Percentiles rank a stretch among this genome's conserved stretches.
Conservation (phyloP, 2,797 vertebrate species). For the Peromyscus melanophrys region DNA sequence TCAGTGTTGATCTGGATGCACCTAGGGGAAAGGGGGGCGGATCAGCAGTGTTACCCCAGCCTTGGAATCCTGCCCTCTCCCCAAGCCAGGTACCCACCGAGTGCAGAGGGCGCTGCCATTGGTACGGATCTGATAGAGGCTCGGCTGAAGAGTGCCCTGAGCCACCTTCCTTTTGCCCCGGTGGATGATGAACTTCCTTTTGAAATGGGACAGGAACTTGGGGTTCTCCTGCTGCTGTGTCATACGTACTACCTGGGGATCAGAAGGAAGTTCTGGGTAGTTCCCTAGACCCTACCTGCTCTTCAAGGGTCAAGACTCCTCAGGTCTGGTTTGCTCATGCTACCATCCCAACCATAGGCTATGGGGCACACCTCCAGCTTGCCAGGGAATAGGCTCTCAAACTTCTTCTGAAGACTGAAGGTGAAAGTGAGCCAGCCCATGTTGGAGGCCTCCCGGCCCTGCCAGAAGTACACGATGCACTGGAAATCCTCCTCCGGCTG, state of each 20-base stretch:
- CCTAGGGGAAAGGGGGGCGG: slow-evolving; percentile 76
- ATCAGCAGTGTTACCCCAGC: background rate
- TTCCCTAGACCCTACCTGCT: background rate
- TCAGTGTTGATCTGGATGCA: slow-evolving; percentile 98
- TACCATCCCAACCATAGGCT: background rate
- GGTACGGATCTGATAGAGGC: slow-evolving; percentile 98
- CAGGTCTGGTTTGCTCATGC: too few species aligned
- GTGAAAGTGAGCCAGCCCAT: slow-evolving; percentile 99
- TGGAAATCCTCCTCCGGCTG: slow-evolving; percentile 98
- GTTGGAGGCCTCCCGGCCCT: slow-evolving; percentile 98
- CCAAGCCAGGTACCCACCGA: slow-evolving; percentile 91
- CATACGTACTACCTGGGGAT: slow-evolving; percentile 97
- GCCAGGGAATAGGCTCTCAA: slow-evolving; percentile 97
- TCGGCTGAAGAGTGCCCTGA: slow-evolving; percentile 94
- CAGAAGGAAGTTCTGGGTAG: background rate
- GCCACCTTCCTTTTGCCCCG: slow-evolving; percentile 96
- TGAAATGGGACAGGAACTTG: slow-evolving; percentile 99
- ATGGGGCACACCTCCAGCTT: slow-evolving; percentile 93
- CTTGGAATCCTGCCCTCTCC: background rate
- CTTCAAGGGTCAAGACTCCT: too few species aligned
- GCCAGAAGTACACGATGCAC: slow-evolving; percentile 99
- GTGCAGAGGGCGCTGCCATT: slow-evolving; percentile 98
- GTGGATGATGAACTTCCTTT: slow-evolving; percentile 99
- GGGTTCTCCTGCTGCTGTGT: slow-evolving; percentile 99
- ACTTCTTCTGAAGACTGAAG: slow-evolving; percentile 99